Evolutionary conservation across 2,888 invertebrate species (phyloP), one percentile per base, ranked within the genome.

Genomic region (Ceramica pisi): DNA sequence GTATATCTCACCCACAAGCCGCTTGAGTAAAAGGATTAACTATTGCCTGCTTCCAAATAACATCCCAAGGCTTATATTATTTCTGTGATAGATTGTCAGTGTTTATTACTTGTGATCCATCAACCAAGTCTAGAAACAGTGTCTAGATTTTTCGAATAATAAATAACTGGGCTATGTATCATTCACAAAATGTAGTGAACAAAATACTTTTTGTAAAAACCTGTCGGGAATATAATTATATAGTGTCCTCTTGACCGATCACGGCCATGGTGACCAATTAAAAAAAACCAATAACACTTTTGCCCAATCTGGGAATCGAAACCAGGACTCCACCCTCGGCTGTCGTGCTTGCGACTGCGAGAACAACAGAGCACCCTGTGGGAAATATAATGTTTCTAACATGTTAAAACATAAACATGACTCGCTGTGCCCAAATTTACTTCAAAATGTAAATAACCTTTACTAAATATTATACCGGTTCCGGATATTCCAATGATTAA

Each of bases 71-170:
- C 7, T 35, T n/a, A n/a, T 53, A 51, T 31, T 26, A 38, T 46
- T 21, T 0, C 31, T n/a, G 12, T 68, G 31, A 55, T 23, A 10
- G 16, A 75, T 48, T 19, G 2, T 12, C 0, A 21, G 10, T 35
- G 0, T 5, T 67, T 56, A 72, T 56, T 50, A 35, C 48, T 14
- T 12, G 21, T n/a, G 26, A 76, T 72, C 23, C 26, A 77, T 72
- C 35, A 57, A 21, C 12, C 19, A 56, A 48, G 23, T 19, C 1
- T 48, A 35, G 19, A 0, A 38, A 21, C 21, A 65, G 26, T 1
- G 19, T 41, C 21, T 75, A 65, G 12, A 10, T 21, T 55, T 16
- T 53, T 12, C 5, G 14, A 53, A 53, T 44, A 46, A 31, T 48
- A 55, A 38, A n/a, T 48, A 23, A 53, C n/a, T 53, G 5, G 21